Evolutionary conservation across 2,113 vertebrate species (phyloP).

Genomic region (Megaceryle torquata): DNA sequence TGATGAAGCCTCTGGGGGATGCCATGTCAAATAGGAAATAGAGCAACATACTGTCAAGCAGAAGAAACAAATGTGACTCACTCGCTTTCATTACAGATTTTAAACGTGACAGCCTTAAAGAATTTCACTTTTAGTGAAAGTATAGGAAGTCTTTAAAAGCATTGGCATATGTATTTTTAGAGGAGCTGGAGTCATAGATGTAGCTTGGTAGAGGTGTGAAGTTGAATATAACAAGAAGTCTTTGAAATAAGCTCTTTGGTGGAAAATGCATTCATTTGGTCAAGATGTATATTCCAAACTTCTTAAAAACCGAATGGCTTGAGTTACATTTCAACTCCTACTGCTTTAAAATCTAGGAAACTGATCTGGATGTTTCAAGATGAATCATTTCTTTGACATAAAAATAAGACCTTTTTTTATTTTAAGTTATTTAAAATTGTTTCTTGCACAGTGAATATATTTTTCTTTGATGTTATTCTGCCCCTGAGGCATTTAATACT

Average conservation of each 20-base stretch:
- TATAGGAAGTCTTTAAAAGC: constrained; percentile 6
- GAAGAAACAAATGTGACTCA: constrained; percentile 6
- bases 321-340: background rate
- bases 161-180: background rate
- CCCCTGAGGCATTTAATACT: background rate
- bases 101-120: background rate
- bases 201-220: background rate
- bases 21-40: constrained; percentile 49
- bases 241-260: background rate
- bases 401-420: background rate
- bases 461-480: background rate
- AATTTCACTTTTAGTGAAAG: constrained; percentile 47
- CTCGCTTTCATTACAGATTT: background rate
- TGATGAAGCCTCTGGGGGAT: background rate
- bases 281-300: background rate
- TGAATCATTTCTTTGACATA: background rate
- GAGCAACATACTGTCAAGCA: constrained; percentile 26
- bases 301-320: background rate
- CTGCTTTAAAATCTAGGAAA: background rate
- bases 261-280: background rate
- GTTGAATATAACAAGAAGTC: background rate
- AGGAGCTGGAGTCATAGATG: background rate
- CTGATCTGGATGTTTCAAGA: background rate
- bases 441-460: background rate
- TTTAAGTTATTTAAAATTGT: background rate